Evolutionary conservation across 1,140 invertebrate genomes (phyloP).

Genomic region (Orius insidiosus): DNA sequence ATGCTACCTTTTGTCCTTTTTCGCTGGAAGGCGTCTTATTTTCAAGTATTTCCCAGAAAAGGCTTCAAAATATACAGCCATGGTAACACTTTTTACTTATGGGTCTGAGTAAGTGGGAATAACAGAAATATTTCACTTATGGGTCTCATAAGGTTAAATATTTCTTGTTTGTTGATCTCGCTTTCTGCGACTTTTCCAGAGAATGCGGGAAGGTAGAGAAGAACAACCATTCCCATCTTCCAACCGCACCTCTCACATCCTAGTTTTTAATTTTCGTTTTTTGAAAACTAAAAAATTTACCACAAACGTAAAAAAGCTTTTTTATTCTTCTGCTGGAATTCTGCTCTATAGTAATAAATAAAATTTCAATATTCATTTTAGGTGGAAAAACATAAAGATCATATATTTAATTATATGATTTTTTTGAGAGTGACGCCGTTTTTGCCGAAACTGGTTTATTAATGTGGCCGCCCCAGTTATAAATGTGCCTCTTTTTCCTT

Average conservation of each 20-base stretch:
- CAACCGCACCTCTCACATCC: no score
- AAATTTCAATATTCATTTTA: constrained; percentile 22
- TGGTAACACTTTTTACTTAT: constrained; percentile 33
- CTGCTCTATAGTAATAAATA: no score
- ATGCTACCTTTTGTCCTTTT: constrained; percentile 83
- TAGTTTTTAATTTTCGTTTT: no score
- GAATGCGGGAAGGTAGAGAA: no score
- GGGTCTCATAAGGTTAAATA: no score
- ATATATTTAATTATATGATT: constrained; percentile 91
- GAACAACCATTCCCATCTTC: no score
- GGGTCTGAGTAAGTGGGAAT: neutral
- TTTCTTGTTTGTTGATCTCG: no score
- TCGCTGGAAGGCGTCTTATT: constrained; percentile 71
- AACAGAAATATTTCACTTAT: no score
- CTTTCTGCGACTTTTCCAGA: no score
- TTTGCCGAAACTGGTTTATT: constrained; percentile 99
- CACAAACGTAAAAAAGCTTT: no score
- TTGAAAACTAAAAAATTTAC: no score
- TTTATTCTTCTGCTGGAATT: no score
- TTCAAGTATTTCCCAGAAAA: constrained; percentile 77
- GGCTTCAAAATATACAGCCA: constrained; percentile 66
- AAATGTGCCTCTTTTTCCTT: constrained; percentile 80
- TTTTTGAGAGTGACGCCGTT: constrained; percentile 95
- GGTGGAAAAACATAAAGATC: constrained; percentile 66
- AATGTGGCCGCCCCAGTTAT: constrained; percentile 94